Evolutionary conservation across 1,140 invertebrate genomes (phyloP), one percentile per base, ranked within the genome.

Genomic region (Saxidomus purpurata): DNA sequence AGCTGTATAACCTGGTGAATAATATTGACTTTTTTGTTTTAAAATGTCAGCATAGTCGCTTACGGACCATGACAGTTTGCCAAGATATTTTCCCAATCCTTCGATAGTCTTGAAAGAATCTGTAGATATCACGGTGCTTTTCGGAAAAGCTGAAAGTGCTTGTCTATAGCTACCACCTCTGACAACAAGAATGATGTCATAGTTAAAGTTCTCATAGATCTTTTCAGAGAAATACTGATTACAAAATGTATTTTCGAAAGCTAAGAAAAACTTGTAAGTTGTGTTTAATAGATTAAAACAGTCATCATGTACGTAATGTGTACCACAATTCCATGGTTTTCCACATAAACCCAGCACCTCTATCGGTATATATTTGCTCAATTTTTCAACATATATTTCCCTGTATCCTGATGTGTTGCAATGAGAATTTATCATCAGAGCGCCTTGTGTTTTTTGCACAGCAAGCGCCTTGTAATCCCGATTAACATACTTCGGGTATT

Each of bases 261-360:
- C 85, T 47, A 87, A 76, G 43, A 77, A 87, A 49, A 87, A 87
- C 28, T 77, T 87, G 74, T 87, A 87, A 11, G 71, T 79, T n/a
- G 47, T 86, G 36, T 87, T 87, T 15, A 87, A 34, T 3, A 87
- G n/a, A 47, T 79, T 67, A 25, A 87, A 87, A 43, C 85, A 87
- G 0, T 87, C 38, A 28, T 87, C 85, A 49, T 87, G 85, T 4
- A 87, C 55, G 36, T 87, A 87, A 31, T 79, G 71, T 43, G 71
- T 77, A 34, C 85, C 85, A 63, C 85, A 87, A 11, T 61, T 77
- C 74, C 71, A 87, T 0, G 85, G 71, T 40, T 49, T 77, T 49
- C 85, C 85, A 67, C 85, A 87, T 79, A 25, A 28, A 17, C 85
- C 85, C 0, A 79, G 28, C 0, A 87, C 59, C 4, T 59, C 38